Percentiles rank a stretch among this genome's conserved stretches.
Evolutionary conservation across 37 sponge, comb jelly and placozoan genomes (phyloP).

Genomic region (Corticium candelabrum): DNA sequence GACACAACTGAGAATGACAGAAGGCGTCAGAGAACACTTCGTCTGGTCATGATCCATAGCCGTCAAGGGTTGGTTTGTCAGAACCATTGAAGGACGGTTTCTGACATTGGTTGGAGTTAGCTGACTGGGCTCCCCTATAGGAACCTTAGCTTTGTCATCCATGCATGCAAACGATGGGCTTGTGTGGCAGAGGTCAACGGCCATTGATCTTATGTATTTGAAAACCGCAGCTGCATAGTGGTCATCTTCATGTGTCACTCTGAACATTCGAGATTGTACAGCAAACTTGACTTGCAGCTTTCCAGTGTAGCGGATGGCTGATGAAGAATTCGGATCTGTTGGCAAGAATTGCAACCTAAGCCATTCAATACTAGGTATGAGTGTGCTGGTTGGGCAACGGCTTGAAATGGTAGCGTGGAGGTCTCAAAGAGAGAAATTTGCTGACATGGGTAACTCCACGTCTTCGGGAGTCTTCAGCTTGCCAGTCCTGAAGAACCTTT

Average conservation of each 20-base stretch:
- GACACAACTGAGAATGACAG: background rate
- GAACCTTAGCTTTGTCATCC: background rate
- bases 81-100: background rate
- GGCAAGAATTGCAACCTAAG: background rate
- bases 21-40: background rate
- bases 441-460: constrained; percentile 6
- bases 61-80: background rate
- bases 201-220: background rate
- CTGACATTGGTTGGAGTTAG: background rate
- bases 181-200: background rate
- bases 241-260: background rate
- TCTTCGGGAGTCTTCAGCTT: constrained; percentile 5
- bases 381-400: background rate
- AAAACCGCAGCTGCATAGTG: background rate
- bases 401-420: background rate
- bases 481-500: background rate
- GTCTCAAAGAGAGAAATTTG: background rate
- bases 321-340: background rate
- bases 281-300: background rate
- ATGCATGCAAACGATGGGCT: background rate
- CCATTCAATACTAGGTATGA: background rate
- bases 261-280: background rate
- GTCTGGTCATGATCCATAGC: background rate
- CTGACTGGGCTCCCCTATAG: background rate
- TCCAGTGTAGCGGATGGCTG: background rate